phyloP scores from a whole-genome alignment of 2,113 vertebrate species.

The Morone chrysops region DNA sequence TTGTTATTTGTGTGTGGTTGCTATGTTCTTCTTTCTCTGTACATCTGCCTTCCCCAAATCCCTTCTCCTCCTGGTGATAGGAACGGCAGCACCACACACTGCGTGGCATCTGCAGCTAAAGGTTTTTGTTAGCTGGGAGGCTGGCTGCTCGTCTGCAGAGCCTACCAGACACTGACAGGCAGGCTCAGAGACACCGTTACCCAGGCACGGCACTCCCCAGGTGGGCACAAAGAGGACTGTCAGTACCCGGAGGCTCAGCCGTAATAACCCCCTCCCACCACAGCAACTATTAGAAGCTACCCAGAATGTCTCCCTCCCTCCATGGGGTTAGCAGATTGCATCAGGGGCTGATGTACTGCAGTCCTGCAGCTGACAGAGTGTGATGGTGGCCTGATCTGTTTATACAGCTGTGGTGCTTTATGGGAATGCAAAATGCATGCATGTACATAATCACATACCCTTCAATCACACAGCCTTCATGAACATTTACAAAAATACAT shows the following conservation, averaged over 20 bases:
- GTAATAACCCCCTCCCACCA: constrained; percentile 53
- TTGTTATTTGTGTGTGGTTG: constrained; percentile 20
- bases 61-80: constrained; percentile 18
- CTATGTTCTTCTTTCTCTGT: constrained; percentile 9
- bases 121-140: constrained; percentile 66
- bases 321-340: constrained; percentile 41
- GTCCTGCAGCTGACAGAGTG: constrained; percentile 50
- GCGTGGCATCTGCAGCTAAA: constrained; percentile 72
- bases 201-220: constrained; percentile 45
- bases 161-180: constrained; percentile 55
- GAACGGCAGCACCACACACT: constrained; percentile 47
- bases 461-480: background rate
- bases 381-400: constrained; percentile 57
- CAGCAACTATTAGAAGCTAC: constrained; percentile 49
- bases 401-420: constrained; percentile 62
- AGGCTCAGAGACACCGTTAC: constrained; percentile 31
- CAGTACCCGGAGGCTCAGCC: constrained; percentile 47
- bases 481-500: background rate
- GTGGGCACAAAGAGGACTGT: constrained; percentile 61
- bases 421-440: constrained; percentile 45
- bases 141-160: constrained; percentile 35
- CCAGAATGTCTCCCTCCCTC: constrained; percentile 42
- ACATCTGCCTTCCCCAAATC: constrained; percentile 29
- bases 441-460: constrained; percentile 30
- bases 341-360: constrained; percentile 43